Evolutionary conservation across 2,113 vertebrate genomes (phyloP).

Genomic region (Dipodomys spectabilis): DNA sequence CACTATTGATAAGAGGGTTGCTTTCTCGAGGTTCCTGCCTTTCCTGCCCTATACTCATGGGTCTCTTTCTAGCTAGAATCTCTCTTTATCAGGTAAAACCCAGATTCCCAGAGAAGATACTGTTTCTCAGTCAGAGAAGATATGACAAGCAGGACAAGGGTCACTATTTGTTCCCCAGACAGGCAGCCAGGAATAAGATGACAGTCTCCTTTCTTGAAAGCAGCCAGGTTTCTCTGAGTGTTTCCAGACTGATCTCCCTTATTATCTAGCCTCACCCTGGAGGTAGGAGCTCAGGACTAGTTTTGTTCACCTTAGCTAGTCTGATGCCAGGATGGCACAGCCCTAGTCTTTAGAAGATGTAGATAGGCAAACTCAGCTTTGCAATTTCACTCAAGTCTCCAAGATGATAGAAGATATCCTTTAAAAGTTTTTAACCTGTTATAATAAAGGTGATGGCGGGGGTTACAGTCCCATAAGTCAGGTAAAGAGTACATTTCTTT

Average conservation of each 20-base stretch:
- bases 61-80: not conserved
- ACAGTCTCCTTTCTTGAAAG: not conserved
- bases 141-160: not conserved
- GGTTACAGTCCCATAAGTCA: too few relatives aligned
- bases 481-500: too few relatives aligned
- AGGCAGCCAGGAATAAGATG: not conserved
- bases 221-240: not conserved
- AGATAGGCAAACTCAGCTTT: not conserved
- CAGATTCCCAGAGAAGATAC: not conserved
- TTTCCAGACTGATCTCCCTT: not conserved
- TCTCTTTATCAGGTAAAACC: not conserved
- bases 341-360: not conserved
- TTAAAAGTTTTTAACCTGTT: too few relatives aligned
- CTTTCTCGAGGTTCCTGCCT: rapidly evolving
- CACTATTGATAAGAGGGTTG: not conserved
- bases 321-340: not conserved
- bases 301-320: not conserved
- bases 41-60: not conserved
- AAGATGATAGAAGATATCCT: not conserved
- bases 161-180: not conserved
- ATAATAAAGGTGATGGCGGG: too few relatives aligned
- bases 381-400: not conserved
- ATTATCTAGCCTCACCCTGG: not conserved
- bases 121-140: not conserved
- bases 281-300: not conserved